phyloP scores from a whole-genome alignment of 2,113 vertebrate genomes.

The Brachypodius melanocephalos region DNA sequence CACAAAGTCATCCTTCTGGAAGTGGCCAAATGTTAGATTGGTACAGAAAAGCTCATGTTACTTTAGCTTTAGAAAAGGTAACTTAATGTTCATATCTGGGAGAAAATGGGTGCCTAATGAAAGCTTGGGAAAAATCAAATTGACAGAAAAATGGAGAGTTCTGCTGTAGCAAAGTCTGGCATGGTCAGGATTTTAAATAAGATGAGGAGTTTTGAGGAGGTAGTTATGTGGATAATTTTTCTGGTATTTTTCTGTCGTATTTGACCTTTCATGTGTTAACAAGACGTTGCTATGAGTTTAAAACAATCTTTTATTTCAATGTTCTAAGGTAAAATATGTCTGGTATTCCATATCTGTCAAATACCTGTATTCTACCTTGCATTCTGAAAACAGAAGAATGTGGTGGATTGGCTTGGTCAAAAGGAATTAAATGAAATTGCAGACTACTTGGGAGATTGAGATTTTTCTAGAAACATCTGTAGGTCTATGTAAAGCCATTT shows the following conservation, averaged over 20 bases:
- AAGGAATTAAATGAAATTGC: not conserved
- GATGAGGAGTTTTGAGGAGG: not conserved
- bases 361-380: not conserved
- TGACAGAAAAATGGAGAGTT: not conserved
- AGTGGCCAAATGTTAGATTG: not conserved
- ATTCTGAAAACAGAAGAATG: not conserved
- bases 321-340: not conserved
- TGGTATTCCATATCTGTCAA: not conserved
- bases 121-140: not conserved
- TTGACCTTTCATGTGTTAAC: not conserved
- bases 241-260: not conserved
- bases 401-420: not conserved
- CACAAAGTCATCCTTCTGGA: not conserved
- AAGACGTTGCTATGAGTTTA: not conserved
- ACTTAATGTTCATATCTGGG: not conserved
- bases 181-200: not conserved
- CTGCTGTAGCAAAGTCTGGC: not conserved
- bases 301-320: not conserved
- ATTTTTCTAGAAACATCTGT: not conserved
- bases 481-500: not conserved
- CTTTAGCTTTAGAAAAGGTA: not conserved
- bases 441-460: not conserved
- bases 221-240: not conserved
- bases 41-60: not conserved
- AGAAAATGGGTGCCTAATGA: not conserved